Evolutionary conservation across 1,140 invertebrate species (phyloP).

Genomic region (Parapsyche elsis): DNA sequence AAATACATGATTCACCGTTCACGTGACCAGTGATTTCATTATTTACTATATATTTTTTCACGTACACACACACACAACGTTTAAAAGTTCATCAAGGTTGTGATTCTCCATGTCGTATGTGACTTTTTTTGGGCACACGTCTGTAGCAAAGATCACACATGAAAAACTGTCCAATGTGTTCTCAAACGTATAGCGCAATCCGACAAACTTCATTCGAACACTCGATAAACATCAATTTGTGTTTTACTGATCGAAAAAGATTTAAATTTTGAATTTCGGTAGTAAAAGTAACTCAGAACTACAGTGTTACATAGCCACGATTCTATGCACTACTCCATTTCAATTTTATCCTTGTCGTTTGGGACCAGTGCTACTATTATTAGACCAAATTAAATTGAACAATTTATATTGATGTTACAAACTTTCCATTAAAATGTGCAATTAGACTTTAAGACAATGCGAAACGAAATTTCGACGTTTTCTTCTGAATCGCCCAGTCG

Average conservation of each 20-base stretch:
- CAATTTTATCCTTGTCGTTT: too few relatives aligned
- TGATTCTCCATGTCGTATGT: background rate
- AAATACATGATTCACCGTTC: slow-evolving; percentile 38
- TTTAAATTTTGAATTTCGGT: too few relatives aligned
- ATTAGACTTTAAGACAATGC: background rate
- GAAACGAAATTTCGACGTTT: background rate
- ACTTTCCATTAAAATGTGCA: background rate
- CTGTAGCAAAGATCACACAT: background rate
- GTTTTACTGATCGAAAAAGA: too few relatives aligned
- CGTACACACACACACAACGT: background rate
- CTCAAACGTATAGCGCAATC: too few relatives aligned
- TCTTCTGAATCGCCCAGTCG: background rate
- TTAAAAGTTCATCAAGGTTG: slow-evolving; percentile 8
- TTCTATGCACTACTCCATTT: too few relatives aligned
- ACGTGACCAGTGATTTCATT: slow-evolving; percentile 46
- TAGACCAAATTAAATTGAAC: too few relatives aligned
- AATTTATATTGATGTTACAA: too few relatives aligned
- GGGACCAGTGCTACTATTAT: too few relatives aligned
- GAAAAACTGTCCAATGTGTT: background rate
- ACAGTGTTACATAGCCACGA: too few relatives aligned
- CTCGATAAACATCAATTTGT: too few relatives aligned
- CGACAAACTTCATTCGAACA: too few relatives aligned
- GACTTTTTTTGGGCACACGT: background rate
- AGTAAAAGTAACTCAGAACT: too few relatives aligned
- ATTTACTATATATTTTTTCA: background rate